Conservation (phyloP, 1,140 invertebrate species). For the Amyelois transitella region DNA sequence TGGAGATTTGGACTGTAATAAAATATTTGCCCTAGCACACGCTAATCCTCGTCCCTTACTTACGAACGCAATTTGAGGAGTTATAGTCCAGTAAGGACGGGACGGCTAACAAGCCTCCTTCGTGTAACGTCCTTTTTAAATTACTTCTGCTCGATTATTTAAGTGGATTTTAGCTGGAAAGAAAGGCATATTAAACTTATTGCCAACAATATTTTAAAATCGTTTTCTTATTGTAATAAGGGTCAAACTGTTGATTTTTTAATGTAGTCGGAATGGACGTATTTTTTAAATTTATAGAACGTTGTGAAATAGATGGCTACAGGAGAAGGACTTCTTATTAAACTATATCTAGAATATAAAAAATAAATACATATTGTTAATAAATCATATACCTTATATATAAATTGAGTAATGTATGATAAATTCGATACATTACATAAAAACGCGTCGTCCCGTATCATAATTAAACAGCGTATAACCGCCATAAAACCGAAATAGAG, state of each 20-base stretch:
- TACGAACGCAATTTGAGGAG: conserved; percentile 66
- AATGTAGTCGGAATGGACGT: too few species aligned
- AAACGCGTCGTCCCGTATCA: background rate
- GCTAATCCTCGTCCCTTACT: conserved; percentile 70
- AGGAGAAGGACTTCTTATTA: too few species aligned
- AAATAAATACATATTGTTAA: too few species aligned
- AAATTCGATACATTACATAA: background rate
- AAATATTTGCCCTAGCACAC: conserved; percentile 71
- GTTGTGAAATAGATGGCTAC: too few species aligned
- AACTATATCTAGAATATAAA: too few species aligned
- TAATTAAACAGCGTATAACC: conserved; percentile 11
- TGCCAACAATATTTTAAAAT: too few species aligned
- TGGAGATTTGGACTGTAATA: conserved; percentile 72
- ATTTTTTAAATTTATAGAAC: too few species aligned
- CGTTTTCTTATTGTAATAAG: too few species aligned
- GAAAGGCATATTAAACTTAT: too few species aligned
- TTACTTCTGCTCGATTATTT: background rate
- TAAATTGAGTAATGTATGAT: too few species aligned
- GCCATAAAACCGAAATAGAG: background rate
- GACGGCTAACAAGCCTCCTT: background rate
- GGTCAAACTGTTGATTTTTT: too few species aligned
- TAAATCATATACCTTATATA: too few species aligned
- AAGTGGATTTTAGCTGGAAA: background rate
- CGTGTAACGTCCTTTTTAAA: background rate
- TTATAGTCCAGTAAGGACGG: conserved; percentile 38